A percentile compares a stretch with the other conserved stretches of the same genome.
Evolutionary conservation across 2,113 vertebrate genomes (phyloP).

Genomic region (Struthio camelus): DNA sequence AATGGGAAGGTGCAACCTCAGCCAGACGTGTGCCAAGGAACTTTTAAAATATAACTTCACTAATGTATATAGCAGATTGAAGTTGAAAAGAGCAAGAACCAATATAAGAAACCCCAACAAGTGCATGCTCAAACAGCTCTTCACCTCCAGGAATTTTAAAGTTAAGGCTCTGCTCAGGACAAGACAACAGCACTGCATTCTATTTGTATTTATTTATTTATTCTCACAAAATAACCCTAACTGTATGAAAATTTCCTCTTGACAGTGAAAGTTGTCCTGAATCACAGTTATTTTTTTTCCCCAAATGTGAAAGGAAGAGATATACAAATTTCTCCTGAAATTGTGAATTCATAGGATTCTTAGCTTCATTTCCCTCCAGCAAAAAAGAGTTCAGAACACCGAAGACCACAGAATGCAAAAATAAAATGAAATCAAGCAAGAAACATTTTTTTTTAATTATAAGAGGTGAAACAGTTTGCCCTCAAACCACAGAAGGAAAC

Average conservation of each 20-base stretch:
- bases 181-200: too few relatives aligned
- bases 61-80: background rate
- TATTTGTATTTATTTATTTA: too few relatives aligned
- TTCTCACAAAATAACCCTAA: background rate
- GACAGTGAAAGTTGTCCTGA: background rate
- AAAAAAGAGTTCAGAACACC: background rate
- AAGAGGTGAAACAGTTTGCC: constrained; percentile 33
- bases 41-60: background rate
- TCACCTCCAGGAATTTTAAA: background rate
- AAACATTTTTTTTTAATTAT: background rate
- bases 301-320: background rate
- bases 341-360: background rate
- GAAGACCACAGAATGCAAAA: background rate
- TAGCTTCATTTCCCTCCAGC: background rate
- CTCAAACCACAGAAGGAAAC: constrained; percentile 67
- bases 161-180: background rate
- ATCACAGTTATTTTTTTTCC: background rate
- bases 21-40: background rate
- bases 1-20: constrained; percentile 2
- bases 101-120: background rate
- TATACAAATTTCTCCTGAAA: background rate
- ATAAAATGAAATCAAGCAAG: constrained; percentile 1
- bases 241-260: background rate
- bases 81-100: background rate
- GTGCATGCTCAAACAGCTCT: background rate